Evolutionary conservation across 1,140 invertebrate genomes (phyloP), one percentile per base, ranked within the genome.

Genomic region (Ostrea denselamellosa): DNA sequence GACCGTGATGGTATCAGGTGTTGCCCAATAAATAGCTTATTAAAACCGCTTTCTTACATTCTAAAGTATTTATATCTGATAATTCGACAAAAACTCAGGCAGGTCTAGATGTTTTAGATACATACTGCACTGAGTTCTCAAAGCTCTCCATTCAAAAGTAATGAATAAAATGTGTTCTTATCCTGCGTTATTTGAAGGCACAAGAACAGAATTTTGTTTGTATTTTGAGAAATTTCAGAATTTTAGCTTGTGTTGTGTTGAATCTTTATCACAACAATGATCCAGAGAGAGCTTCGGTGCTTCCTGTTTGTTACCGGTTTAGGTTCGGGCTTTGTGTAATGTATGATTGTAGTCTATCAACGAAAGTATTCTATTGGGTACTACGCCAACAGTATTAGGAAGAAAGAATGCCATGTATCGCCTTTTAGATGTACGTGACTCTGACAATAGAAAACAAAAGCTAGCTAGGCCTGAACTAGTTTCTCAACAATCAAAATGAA

Each of bases 21-120:
- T 77, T 77, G 28, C 25, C 25, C 68, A 77, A 77, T 77, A 9
- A 77, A 77, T 28, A 28, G 68, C 68, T 77, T 77, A 77, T 77
- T 77, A 28, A 77, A 77, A 77, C 68, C 8, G 68, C 68, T 77
- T 77, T 77, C 68, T 77, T 77, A 77, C 68, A 77, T 77, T 77
- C 68, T 77, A 28, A 77, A 34, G 28, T 77, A 77, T 77, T 77
- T 77, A 77, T 77, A 77, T 77, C 68, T 77, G 68, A 77, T 77
- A 77, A 77, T 12, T 22, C 22, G 25, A 77, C 68, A 77, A 77
- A 68, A 77, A 62, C 22, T 77, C 25, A 22, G 25, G 68, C 25
- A 28, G 28, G 68, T 77, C 68, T 77, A 77, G 68, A 77, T 77
- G 25, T 77, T 77, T 77, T 77, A 17, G 25, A 77, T 14, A 77